These are phyloP conservation scores for Onychostoma macrolepis DNA, from an alignment of 2,113 vertebrate genomes.

Conservation along the genomic window DNA sequence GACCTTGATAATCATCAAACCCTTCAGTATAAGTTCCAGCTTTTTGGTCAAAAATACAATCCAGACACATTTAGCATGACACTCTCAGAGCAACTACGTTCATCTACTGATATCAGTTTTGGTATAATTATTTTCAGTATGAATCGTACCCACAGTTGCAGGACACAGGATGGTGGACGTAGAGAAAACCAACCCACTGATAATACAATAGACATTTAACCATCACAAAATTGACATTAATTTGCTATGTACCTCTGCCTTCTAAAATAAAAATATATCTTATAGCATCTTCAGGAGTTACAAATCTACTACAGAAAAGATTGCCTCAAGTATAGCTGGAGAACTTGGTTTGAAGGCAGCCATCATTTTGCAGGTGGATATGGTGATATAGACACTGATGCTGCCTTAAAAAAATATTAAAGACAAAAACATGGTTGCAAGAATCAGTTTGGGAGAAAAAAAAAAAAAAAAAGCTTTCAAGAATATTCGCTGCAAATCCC, in stretches of 20 bases:
- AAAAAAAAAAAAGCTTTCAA: neutral
- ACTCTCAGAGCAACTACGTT: neutral
- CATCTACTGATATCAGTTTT: slow-evolving; percentile 18
- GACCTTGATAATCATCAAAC: slow-evolving; percentile 24
- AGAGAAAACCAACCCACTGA: neutral
- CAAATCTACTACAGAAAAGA: slow-evolving; percentile 34
- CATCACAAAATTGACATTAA: slow-evolving; percentile 13
- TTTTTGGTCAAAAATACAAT: slow-evolving; percentile 64
- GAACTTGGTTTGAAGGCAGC: slow-evolving; percentile 9
- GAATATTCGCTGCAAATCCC: neutral
- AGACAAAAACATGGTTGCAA: neutral
- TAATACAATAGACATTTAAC: neutral
- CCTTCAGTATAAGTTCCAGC: slow-evolving; percentile 18
- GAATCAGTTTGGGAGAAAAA: neutral
- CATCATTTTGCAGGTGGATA: slow-evolving; percentile 7
- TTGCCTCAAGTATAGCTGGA: slow-evolving; percentile 30
- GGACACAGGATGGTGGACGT: slow-evolving; percentile 32
- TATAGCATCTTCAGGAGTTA: slow-evolving; percentile 13
- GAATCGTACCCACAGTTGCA: slow-evolving; percentile 17
- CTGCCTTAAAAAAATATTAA: neutral
- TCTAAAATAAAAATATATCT: slow-evolving; percentile 27
- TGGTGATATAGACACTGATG: neutral
- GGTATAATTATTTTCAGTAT: slow-evolving; percentile 9
- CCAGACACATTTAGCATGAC: slow-evolving; percentile 17
- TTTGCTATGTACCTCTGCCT: neutral